These are phyloP conservation scores for Marisa cornuarietis DNA, from an alignment of 1,140 invertebrate species.

Conservation along the genomic window DNA sequence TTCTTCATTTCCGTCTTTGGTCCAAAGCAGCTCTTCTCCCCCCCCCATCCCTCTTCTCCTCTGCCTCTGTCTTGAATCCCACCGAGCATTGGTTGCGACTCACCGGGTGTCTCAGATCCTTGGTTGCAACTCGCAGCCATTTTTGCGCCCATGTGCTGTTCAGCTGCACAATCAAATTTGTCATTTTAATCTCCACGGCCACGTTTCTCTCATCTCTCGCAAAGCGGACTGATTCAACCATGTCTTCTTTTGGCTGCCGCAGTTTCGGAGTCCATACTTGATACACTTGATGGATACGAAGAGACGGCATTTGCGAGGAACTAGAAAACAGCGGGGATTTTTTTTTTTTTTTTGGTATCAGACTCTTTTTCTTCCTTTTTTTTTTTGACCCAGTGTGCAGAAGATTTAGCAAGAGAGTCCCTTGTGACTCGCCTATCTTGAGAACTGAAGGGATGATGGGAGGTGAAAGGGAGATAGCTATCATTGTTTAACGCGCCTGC, in stretches of 20 bases:
- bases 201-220: conserved; percentile 6
- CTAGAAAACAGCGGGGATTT: too few relatives aligned
- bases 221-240: not conserved
- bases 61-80: conserved; percentile 2
- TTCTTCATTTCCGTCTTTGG: not conserved
- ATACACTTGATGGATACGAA: too few relatives aligned
- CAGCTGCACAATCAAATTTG: conserved; percentile 12
- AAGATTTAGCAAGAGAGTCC: too few relatives aligned
- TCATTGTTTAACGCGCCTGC: too few relatives aligned
- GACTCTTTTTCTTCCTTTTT: too few relatives aligned
- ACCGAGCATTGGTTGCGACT: not conserved
- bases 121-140: not conserved
- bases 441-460: too few relatives aligned
- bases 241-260: not conserved
- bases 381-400: too few relatives aligned
- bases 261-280: not conserved
- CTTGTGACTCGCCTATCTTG: too few relatives aligned
- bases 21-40: not conserved
- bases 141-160: conserved; percentile 4
- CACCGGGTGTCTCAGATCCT: not conserved
- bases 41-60: not conserved
- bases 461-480: too few relatives aligned
- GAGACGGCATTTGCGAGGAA: too few relatives aligned
- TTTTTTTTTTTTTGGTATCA: too few relatives aligned
- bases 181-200: conserved; percentile 7